Evolutionary conservation across 1,140 invertebrate species (phyloP), one percentile per base, ranked within the genome.

Genomic region (Drosophila nannoptera): DNA sequence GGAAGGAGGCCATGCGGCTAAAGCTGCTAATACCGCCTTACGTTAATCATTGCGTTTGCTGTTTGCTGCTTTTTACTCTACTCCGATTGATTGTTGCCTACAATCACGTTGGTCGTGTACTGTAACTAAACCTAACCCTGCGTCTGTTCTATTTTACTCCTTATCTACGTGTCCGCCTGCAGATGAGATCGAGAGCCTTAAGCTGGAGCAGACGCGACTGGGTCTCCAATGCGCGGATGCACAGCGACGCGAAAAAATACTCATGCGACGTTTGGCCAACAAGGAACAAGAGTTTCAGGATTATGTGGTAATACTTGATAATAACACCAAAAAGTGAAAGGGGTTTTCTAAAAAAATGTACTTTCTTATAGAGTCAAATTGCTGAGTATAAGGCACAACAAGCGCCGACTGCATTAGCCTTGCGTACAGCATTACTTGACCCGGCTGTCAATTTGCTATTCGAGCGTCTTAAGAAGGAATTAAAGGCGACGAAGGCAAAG

Each of bases 241-340:
- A 54, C 94, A 95, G 73, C 93, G 97, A 72, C 92, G 96, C 84
- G 97, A 99, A 90, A 97, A 97, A 90, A 94, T 97, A 60, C 92
- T 99, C 60, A 94, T 98, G 55, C 94, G 97, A 78, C 92, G 97
- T 86, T 91, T 99, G 53, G 94, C 97, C 61, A 95, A 95, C 65
- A 99, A 99, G 91, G 97, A 99, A 90, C 97, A 98, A 90, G 97
- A 99, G 91, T 93, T 98, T 81, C 96, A 98, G 91, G 97, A 98
- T 91, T 97, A 96, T 92, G 93, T 96, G 90, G 97, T 98, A 92
- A 93, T 94, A 22, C 93, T 29, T 45, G 7, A 22, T 46, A 7
- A 46, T 4, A 16, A 31, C 5, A 55, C 3, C n/a, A n/a, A 3
- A 7, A n/a, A 9, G 5, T 22, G 9, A 11, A 31, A 8, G 12